These are phyloP conservation scores for Scaptomyza cyrtandrae DNA, from an alignment of 2,888 invertebrate species.

Conservation along the genomic window DNA sequence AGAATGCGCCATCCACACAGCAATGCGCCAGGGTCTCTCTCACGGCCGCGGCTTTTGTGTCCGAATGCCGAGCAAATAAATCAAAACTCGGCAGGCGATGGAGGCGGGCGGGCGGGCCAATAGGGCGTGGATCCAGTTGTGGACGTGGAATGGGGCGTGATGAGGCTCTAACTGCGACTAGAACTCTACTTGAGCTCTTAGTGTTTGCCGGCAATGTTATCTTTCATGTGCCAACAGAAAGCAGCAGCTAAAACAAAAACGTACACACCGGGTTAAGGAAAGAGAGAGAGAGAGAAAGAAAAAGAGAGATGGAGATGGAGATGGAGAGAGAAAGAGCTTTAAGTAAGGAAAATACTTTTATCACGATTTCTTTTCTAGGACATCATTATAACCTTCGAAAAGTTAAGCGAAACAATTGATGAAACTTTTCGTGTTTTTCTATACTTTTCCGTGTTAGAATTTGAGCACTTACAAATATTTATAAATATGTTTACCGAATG, in stretches of 20 bases:
- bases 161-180: conserved; percentile 34
- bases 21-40: conserved; percentile 42
- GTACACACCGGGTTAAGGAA: neutral
- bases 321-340: neutral
- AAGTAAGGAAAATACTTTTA: neutral
- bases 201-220: conserved; percentile 21
- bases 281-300: neutral
- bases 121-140: conserved; percentile 23
- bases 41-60: conserved; percentile 62
- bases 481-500: no score
- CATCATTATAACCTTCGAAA: neutral
- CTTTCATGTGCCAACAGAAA: conserved; percentile 31
- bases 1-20: conserved; percentile 40
- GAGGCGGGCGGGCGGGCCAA: conserved; percentile 9
- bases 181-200: conserved; percentile 31
- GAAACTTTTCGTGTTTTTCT: no score
- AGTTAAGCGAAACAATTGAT: no score
- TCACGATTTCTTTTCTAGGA: neutral
- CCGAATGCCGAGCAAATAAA: conserved; percentile 64
- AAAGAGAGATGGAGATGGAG: no score
- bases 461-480: no score
- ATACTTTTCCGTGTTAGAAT: no score
- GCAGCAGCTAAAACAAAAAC: conserved; percentile 5
- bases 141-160: conserved; percentile 34
- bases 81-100: conserved; percentile 56